Base-by-base conservation (phyloP, 2,797 vertebrate species). In the Schizopygopsis malacanthus region DNA sequence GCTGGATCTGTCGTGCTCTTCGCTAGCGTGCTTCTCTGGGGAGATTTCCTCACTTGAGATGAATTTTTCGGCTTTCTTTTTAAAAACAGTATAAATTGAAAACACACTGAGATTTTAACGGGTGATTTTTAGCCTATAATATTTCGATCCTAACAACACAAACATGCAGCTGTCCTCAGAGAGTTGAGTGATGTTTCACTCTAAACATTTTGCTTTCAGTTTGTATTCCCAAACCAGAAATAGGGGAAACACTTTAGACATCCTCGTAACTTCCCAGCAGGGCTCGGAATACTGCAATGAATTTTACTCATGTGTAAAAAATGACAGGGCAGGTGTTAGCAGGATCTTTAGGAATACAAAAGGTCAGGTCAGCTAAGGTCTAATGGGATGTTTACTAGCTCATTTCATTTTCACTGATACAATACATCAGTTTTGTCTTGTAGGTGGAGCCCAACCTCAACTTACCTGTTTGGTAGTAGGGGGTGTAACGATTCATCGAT, bases 61-160 rank as follows among this genome's bases (percentile, higher is more conserved):
- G 61, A 93, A 94, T 93, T 90, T 91, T 91, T 37, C 82, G 37
- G 81, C 28, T 90, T 90, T 85, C 37, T 91, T 91, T 90, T 90
- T 83, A 91, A 91, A 93, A 93, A 83, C 25, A 80, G 43, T 8
- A 15, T 87, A 90, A 92, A 95, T 93, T 81, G 89, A 92, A 94
- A 92, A 90, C 92, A 95, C 88, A 88, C 47, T 25, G 43, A 65
- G 86, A 87, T 72, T 85, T 90, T 84, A 83, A 86, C 85, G 88
- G 89, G 94, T 90, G 82, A 70, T 82, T 90, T 88, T 86, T 43
- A 87, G 77, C 63, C 72, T 81, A 84, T 65, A 88, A 69, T 33
- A 50, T 67, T 89, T 65, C 88, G 90, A 92, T 91, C 87, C 91
- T 88, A 90, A 86, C 90, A 82, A 70, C 75, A 86, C 61, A 90